Conservation (phyloP, 2,113 vertebrate species). For the Semnornis frantzii region DNA sequence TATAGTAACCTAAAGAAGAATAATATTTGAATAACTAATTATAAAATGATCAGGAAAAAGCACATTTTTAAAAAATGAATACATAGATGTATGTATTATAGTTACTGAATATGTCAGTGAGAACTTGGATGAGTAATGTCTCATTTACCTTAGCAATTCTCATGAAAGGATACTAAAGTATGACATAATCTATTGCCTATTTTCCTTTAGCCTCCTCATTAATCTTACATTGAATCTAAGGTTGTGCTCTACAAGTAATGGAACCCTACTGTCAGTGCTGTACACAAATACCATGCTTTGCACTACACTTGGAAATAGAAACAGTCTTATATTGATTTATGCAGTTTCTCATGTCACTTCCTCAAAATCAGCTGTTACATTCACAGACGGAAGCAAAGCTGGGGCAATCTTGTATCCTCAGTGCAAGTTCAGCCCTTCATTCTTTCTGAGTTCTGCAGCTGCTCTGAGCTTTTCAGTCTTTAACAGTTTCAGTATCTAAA, state of each 20-base stretch:
- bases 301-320: conserved; percentile 36
- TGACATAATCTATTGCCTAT: neutral
- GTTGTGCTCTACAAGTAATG: neutral
- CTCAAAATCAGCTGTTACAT: conserved; percentile 62
- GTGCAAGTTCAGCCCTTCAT: conserved; percentile 49
- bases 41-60: neutral
- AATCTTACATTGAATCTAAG: neutral
- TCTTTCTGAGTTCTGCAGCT: conserved; percentile 55
- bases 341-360: conserved; percentile 51
- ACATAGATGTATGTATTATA: neutral
- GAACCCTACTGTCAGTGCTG: neutral
- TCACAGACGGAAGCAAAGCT: conserved; percentile 57
- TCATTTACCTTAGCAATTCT: neutral
- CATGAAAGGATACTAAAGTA: neutral
- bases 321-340: conserved; percentile 32
- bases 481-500: conserved; percentile 52
- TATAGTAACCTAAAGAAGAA: neutral
- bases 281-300: conserved; percentile 7
- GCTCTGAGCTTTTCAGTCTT: conserved; percentile 49
- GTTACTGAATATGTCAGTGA: neutral
- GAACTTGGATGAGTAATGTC: neutral
- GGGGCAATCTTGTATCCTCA: conserved; percentile 1
- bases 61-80: neutral
- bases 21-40: neutral
- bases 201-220: neutral